Evolutionary conservation across 2,797 vertebrate genomes (phyloP), one percentile per base, ranked within the genome.

Genomic region (Darevskia nairensis): DNA sequence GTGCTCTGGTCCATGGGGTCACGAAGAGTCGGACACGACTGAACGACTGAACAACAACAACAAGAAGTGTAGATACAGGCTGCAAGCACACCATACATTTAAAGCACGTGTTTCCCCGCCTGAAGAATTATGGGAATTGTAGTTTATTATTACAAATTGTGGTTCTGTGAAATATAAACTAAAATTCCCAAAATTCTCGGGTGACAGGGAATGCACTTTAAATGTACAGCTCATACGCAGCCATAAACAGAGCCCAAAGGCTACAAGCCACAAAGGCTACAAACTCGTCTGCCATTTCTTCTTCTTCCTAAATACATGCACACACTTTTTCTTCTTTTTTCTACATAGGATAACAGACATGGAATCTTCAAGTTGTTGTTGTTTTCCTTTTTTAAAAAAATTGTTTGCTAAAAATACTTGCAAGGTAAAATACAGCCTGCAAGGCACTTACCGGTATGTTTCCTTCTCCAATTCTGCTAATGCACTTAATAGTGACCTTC

Each of bases 401-500:
- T 25, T 15, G 29, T 50, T 89, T n/a, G 55, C 41, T 59, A 41
- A 19, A 3, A 41, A 5, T 39, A 27, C 92, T 86, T 87, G 21
- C 94, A 94, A 94, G 89, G 88, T 80, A 3, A 46, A 41, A 50
- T n/a, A 46, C 9, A 69, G 90, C 86, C 93, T 94, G 90, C 71
- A 89, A 9, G 0, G 19, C 46, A 55, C 71, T 27, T 68, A 50
- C n/a, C n/a, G n/a, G n/a, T n/a, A 50, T 39, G 32, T 44, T 81
- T 76, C 64, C 79, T 81, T 77, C 4, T n/a, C 32, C 71, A 44
- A 27, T 76, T 86, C 41, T 50, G 78, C 89, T 82, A 79, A 50
- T 55, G 41, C 79, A 82, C 86, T 95, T 94, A 92, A 32, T 86
- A 17, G 59, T 92, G 91, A 93, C 91, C 93, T 94, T 93, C 92